Base-by-base conservation (phyloP, 2,888 invertebrate species). In the Chydorus sphaericus region DNA sequence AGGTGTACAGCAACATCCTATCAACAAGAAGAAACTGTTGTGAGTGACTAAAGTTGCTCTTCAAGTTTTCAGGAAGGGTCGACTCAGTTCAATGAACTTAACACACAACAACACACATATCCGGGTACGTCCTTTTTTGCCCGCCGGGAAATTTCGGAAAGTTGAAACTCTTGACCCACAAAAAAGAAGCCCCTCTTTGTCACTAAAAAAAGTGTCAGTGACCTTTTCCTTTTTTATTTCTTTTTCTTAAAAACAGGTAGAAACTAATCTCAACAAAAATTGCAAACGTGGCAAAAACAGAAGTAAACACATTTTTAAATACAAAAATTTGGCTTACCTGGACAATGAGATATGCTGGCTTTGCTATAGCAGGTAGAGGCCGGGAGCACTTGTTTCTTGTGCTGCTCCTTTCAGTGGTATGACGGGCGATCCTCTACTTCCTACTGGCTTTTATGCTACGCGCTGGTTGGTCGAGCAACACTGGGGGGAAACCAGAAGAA, bases 1-100 rank as follows among this genome's bases (percentile, higher is more conserved):
- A 37, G 33, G 49, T 33, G 31, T 37, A 37, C 55, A 55, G 39
- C 36, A 54, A 37, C 48, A 55, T 55, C 37, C 49, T 55, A 28
- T 28, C 14, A 44, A 44, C 26, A 44, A 3, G 23, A 23, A 11
- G 14, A 44, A 44, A 20, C n/a, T n/a, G n/a, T n/a, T n/a, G n/a
- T n/a, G n/a, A n/a, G n/a, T n/a, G n/a, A n/a, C n/a, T n/a, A n/a
- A n/a, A n/a, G n/a, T n/a, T n/a, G n/a, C n/a, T n/a, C n/a, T n/a
- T n/a, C n/a, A n/a, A n/a, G n/a, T n/a, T n/a, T n/a, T n/a, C n/a
- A n/a, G n/a, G n/a, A n/a, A n/a, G n/a, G n/a, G 44, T 44, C 44
- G 28, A 11, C 23, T 39, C 14, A 44, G 23, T 23, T 26, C 44
- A 44, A 23, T 44, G 44, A 44, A 44, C 44, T 44, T 44, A 26